These are phyloP conservation scores for Caenorhabditis afra DNA, from an alignment of 2,888 invertebrate genomes.

Conservation along the genomic window DNA sequence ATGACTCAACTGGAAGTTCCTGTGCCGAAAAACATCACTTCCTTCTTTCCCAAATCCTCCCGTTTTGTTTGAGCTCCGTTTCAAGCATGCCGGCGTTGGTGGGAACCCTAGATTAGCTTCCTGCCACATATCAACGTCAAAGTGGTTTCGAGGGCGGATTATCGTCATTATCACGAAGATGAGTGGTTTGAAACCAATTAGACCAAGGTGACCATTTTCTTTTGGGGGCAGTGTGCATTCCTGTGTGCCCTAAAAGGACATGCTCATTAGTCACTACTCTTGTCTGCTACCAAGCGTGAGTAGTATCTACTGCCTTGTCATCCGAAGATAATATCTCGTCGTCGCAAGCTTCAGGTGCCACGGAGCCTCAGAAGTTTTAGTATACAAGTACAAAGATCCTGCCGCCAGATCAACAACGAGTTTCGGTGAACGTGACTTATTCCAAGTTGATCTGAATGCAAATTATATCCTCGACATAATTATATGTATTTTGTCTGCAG, in stretches of 20 bases:
- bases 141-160: background rate
- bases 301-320: background rate
- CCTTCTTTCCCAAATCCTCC: conserved; percentile 1
- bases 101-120: conserved; percentile 21
- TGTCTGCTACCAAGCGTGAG: background rate
- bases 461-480: conserved; percentile 1
- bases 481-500: conserved; percentile 34
- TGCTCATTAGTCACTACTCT: background rate
- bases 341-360: no score
- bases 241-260: background rate
- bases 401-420: no score
- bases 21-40: conserved; percentile 8
- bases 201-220: conserved; percentile 10
- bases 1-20: conserved; percentile 1
- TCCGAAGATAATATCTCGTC: no score
- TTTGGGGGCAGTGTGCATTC: background rate
- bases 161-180: conserved; percentile 9
- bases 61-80: background rate
- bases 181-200: conserved; percentile 17
- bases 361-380: background rate
- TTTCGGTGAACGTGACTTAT: background rate
- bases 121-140: conserved; percentile 27
- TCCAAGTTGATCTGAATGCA: background rate
- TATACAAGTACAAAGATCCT: no score
- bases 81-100: background rate